These are phyloP conservation scores for Eriosoma lanigerum DNA, from an alignment of 1,140 invertebrate genomes.

Conservation along the genomic window DNA sequence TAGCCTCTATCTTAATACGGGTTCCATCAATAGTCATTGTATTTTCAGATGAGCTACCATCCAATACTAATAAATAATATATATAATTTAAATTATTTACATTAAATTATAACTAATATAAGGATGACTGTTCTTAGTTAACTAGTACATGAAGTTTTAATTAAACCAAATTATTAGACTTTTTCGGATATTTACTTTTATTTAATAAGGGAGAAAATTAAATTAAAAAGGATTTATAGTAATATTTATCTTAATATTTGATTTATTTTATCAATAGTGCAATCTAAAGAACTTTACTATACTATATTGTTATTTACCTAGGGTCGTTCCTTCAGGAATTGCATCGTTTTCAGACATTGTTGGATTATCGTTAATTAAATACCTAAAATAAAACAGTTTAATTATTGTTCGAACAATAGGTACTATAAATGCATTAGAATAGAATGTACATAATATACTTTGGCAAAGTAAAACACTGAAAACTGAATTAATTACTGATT, in stretches of 20 bases:
- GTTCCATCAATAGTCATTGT: conserved; percentile 32
- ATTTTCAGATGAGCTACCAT: conserved; percentile 13
- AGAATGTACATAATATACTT: background rate
- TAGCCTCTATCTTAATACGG: conserved; percentile 15
- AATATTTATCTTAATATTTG: too few species aligned
- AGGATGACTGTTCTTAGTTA: too few species aligned
- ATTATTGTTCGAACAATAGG: background rate
- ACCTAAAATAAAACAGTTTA: conserved; percentile 23
- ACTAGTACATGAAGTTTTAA: too few species aligned
- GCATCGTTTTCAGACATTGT: conserved; percentile 36
- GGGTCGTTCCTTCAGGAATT: conserved; percentile 33
- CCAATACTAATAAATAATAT: conserved; percentile 26
- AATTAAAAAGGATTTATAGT: too few species aligned
- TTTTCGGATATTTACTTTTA: too few species aligned
- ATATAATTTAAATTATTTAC: too few species aligned
- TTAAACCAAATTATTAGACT: too few species aligned
- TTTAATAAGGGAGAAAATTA: too few species aligned
- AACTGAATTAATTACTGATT: background rate
- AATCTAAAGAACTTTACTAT: too few species aligned
- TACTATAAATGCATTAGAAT: background rate
- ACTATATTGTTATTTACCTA: conserved; percentile 22
- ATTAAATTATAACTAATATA: too few species aligned
- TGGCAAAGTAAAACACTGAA: too few species aligned
- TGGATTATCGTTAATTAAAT: background rate
- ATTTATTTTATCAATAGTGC: too few species aligned